These are phyloP conservation scores for Antheraea pernyi DNA, from an alignment of 1,140 invertebrate genomes.

Conservation along the genomic window DNA sequence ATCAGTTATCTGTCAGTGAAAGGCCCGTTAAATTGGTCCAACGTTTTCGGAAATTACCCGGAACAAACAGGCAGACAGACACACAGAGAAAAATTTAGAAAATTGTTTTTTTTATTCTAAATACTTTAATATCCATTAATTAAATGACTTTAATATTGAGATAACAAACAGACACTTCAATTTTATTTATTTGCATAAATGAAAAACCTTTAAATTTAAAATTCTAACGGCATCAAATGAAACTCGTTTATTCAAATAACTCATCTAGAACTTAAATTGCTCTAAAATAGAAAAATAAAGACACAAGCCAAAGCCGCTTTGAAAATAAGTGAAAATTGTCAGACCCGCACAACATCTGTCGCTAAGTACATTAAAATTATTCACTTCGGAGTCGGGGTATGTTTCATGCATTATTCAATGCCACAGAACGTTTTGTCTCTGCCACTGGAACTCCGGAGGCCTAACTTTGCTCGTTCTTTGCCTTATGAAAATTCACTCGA, in stretches of 20 bases:
- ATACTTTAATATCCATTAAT: no score
- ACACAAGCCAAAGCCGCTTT: background rate
- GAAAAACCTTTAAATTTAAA: no score
- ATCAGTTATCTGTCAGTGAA: no score
- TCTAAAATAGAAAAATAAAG: background rate
- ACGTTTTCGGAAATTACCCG: no score
- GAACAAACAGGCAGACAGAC: no score
- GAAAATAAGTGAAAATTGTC: constrained; percentile 1
- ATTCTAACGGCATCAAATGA: background rate
- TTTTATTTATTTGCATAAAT: no score
- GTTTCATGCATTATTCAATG: constrained; percentile 29
- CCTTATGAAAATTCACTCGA: constrained; percentile 10
- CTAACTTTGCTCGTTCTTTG: constrained; percentile 11
- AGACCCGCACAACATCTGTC: constrained; percentile 8
- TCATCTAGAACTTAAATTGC: no score
- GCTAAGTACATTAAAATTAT: constrained; percentile 23
- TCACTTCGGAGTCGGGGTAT: constrained; percentile 16
- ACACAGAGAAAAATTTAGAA: no score
- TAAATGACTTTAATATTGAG: no score
- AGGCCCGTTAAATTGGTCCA: no score
- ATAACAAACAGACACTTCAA: no score
- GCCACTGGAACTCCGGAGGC: background rate
- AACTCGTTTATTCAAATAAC: background rate
- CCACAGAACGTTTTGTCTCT: constrained; percentile 19
- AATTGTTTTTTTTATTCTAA: no score